These are phyloP conservation scores for Hormaphis cornu DNA, from an alignment of 1,140 invertebrate species.

Conservation along the genomic window DNA sequence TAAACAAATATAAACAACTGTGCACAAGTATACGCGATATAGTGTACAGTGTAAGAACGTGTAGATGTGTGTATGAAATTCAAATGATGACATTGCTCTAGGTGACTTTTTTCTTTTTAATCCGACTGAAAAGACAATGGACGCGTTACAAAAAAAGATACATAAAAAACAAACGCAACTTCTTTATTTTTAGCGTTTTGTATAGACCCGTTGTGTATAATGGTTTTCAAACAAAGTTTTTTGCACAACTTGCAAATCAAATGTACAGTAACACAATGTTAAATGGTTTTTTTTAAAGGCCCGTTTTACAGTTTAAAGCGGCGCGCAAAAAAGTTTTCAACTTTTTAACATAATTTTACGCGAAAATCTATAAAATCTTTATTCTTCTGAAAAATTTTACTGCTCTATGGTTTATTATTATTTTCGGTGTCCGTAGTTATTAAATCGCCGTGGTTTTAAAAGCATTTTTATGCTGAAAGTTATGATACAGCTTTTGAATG, in stretches of 20 bases:
- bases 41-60: too few species aligned
- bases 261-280: not conserved
- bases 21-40: too few species aligned
- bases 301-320: not conserved
- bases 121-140: not conserved
- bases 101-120: conserved; percentile 5
- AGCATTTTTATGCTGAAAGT: too few species aligned
- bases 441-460: too few species aligned
- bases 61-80: too few species aligned
- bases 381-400: not conserved
- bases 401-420: too few species aligned
- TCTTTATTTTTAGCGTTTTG: not conserved
- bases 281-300: not conserved
- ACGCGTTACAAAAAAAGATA: not conserved
- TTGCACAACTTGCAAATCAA: not conserved
- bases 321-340: not conserved
- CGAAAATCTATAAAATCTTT: not conserved
- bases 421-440: too few species aligned
- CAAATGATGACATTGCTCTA: conserved; percentile 8
- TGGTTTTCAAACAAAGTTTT: conserved; percentile 10
- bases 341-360: not conserved
- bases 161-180: conserved; percentile 3
- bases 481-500: too few species aligned
- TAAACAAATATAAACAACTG: too few species aligned
- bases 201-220: not conserved